Conservation (phyloP, 1,140 invertebrate genomes). For the Andrena cerasifolii region DNA sequence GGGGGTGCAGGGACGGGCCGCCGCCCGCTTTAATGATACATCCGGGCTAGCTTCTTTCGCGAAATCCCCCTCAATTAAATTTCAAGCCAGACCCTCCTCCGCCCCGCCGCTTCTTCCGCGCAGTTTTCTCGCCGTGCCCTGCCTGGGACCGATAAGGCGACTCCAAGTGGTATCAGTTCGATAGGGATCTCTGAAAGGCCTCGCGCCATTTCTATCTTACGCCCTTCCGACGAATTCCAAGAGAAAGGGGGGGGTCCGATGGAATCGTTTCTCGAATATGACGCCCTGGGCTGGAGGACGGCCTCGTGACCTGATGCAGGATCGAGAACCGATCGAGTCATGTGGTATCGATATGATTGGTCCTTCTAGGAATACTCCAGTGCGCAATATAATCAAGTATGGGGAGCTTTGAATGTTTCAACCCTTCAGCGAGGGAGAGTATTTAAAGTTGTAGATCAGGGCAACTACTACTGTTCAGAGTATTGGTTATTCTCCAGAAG, state of each 20-base stretch:
- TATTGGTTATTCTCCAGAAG: no score
- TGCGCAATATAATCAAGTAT: no score
- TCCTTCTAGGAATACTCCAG: background rate
- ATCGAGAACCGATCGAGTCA: background rate
- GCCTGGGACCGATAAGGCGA: constrained; percentile 33
- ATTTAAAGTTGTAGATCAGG: no score
- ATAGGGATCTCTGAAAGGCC: constrained; percentile 31
- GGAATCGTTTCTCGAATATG: constrained; percentile 26
- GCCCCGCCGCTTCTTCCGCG: background rate
- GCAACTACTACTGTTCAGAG: no score
- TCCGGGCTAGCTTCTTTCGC: constrained; percentile 63
- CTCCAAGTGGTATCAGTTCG: constrained; percentile 32
- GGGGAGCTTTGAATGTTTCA: no score
- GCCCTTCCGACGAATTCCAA: background rate
- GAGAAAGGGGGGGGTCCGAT: background rate
- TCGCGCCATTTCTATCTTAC: background rate
- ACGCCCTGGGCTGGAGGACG: constrained; percentile 10
- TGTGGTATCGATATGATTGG: background rate
- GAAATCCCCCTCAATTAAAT: constrained; percentile 70
- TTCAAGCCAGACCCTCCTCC: constrained; percentile 38
- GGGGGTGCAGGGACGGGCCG: background rate
- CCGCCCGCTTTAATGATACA: constrained; percentile 76
- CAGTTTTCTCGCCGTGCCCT: background rate
- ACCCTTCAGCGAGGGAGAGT: background rate
- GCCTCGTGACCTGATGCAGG: constrained; percentile 2